A percentile compares a stretch with the other conserved stretches of the same genome.
phyloP scores from a whole-genome alignment of 2,113 vertebrate genomes.

The Ellobius talpinus region DNA sequence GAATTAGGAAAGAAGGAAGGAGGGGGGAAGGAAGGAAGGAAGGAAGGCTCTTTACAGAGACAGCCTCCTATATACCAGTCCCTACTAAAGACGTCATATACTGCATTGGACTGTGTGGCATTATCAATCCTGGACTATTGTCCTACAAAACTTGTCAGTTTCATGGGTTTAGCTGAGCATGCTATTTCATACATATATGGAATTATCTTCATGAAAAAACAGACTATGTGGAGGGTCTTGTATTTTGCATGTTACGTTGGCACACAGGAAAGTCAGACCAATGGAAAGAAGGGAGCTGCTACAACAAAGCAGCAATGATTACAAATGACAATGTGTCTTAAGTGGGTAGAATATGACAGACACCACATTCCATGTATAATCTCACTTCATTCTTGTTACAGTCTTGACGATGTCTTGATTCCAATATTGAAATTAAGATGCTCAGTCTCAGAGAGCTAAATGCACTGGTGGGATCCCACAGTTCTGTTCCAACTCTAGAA shows the following conservation, averaged over 20 bases:
- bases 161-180: background rate
- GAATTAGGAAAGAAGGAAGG: background rate
- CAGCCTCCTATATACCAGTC: background rate
- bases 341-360: background rate
- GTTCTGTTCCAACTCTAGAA: constrained; percentile 13
- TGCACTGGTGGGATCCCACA: background rate
- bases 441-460: background rate
- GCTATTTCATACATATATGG: background rate
- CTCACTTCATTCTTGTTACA: background rate
- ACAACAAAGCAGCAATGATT: background rate
- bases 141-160: background rate
- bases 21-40: background rate
- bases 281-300: background rate
- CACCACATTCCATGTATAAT: background rate
- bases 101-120: background rate
- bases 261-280: background rate
- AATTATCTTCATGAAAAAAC: background rate
- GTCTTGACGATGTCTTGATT: background rate
- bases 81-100: background rate
- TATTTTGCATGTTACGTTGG: background rate
- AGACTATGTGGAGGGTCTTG: background rate
- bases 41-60: background rate
- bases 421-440: background rate
- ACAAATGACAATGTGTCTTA: background rate
- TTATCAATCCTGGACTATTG: background rate